Evolutionary conservation across 2,888 invertebrate species (phyloP), one percentile per base, ranked within the genome.

Genomic region (Acleris cristana): DNA sequence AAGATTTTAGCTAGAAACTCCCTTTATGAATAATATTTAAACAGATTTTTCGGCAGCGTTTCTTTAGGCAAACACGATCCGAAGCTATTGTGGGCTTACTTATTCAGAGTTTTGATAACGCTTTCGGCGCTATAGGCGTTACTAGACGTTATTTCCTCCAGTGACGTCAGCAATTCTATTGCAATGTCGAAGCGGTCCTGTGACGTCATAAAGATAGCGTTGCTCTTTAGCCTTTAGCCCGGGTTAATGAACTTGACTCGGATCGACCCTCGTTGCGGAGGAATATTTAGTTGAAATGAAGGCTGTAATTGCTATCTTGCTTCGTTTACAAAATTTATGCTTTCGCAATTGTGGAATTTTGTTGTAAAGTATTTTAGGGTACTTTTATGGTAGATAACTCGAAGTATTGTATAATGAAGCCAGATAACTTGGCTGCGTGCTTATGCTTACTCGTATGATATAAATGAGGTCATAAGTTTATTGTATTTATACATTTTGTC

Each of bases 121-220:
- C 14, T 40, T 40, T 40, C 40, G 14, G 3, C 40, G 14, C 40
- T 14, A 34, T 34, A 34, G 14, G 40, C 40, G 14, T 40, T 40
- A 40, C 34, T 40, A 40, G 14, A 40, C 34, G 34, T 40, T 40
- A 40, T 45, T 57, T 57, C 10, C 45, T 19, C 44, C 16, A 18
- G 71, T 79, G 75, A 78, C 80, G 79, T 82, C 75, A 76, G 70
- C 70, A 70, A 65, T 69, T 66, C 72, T 64, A 70, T 66, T 71
- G 53, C 64, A 64, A 70, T 56, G 54, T 58, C 52, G 60, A 56
- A 49, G 69, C 67, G 66, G 70, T 74, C 73, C 70, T 66, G 77
- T 79, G 80, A 77, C 76, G 76, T 77, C 76, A 78, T 81, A 79
- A 77, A 80, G 81, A 81, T 82, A 83, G 79, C 73, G 58, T 57